A percentile compares a stretch with the other conserved stretches of the same genome.
Evolutionary conservation across 2,113 vertebrate genomes (phyloP).

Genomic region (Phalacrocorax aristotelis): DNA sequence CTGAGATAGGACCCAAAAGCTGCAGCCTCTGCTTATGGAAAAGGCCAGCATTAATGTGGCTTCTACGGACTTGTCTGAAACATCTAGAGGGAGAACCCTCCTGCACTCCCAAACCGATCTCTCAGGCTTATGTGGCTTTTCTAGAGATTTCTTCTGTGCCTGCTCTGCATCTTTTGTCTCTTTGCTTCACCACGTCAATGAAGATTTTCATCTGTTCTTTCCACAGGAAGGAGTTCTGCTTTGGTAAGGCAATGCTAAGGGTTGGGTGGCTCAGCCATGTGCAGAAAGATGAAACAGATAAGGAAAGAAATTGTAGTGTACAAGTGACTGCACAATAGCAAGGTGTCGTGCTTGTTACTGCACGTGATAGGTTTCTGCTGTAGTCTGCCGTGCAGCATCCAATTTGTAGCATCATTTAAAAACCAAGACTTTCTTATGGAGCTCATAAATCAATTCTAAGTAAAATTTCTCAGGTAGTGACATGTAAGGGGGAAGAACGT

Average conservation of each 20-base stretch:
- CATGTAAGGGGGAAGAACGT: background rate
- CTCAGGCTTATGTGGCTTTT: background rate
- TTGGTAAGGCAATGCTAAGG: background rate
- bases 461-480: background rate
- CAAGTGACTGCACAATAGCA: background rate
- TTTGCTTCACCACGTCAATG: background rate
- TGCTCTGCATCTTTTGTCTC: background rate
- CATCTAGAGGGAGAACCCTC: background rate
- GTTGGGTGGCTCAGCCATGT: background rate
- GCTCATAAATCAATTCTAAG: background rate
- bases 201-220: background rate
- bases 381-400: background rate
- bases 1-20: background rate
- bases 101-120: background rate
- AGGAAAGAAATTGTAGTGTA: background rate
- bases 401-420: background rate
- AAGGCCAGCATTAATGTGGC: background rate
- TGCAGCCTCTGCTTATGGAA: background rate
- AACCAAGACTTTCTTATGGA: background rate
- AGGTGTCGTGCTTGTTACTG: background rate
- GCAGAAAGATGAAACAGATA: background rate
- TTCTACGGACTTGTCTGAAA: background rate
- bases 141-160: background rate
- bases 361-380: background rate
- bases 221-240: background rate